phyloP scores from a whole-genome alignment of 2,888 invertebrate genomes.

The Zygaena filipendulae region DNA sequence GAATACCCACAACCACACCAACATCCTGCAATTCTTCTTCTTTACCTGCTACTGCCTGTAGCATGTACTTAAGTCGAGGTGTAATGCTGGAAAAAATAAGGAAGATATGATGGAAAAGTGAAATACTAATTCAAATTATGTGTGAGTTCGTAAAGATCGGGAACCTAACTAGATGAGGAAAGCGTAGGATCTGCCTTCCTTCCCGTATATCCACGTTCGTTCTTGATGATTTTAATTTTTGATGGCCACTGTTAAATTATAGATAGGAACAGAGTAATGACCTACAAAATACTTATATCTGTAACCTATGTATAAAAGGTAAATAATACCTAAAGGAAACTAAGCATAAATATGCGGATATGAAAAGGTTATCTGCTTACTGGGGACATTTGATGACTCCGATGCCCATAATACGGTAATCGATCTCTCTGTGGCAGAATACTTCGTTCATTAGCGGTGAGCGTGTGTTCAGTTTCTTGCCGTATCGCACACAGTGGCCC shows the following conservation, averaged over 20 bases:
- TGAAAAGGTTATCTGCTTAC: too few species aligned
- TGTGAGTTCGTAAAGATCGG: neutral
- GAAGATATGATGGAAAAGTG: too few species aligned
- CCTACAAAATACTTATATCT: too few species aligned
- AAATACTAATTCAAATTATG: neutral
- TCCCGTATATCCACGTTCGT: too few species aligned
- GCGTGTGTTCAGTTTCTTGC: slow-evolving; percentile 65
- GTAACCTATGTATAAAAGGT: too few species aligned
- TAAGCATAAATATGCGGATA: too few species aligned
- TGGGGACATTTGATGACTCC: slow-evolving; percentile 45
- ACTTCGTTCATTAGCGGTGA: slow-evolving; percentile 71
- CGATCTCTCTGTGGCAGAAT: slow-evolving; percentile 62
- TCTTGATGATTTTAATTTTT: too few species aligned
- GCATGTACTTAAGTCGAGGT: slow-evolving; percentile 57
- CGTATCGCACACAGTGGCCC: slow-evolving; percentile 59
- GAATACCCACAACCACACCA: slow-evolving; percentile 66
- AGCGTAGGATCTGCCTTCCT: too few species aligned
- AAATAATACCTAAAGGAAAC: too few species aligned
- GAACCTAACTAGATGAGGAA: neutral
- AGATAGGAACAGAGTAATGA: too few species aligned
- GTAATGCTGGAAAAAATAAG: slow-evolving; percentile 26
- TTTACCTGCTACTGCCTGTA: slow-evolving; percentile 59
- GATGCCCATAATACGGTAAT: slow-evolving; percentile 68
- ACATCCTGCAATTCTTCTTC: slow-evolving; percentile 58
- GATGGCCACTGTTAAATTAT: too few species aligned